phyloP scores from a whole-genome alignment of 30 jellyfish, hydroid and myxozoan genomes.

The Chrysaora quinquecirrha region DNA sequence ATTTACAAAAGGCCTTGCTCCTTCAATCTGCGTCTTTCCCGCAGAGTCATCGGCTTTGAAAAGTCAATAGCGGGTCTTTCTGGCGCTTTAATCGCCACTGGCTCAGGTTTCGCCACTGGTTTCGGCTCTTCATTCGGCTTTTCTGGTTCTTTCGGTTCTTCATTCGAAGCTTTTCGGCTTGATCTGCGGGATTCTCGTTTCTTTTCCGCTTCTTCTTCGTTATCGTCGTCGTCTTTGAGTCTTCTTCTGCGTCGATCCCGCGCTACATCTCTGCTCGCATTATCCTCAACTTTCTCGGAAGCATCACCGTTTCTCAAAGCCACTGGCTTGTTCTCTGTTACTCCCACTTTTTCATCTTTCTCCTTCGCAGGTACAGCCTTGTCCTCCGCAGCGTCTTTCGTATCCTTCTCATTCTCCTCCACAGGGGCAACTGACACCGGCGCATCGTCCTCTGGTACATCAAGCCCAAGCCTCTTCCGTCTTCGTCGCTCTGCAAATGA shows the following conservation, averaged over 20 bases:
- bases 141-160: slow-evolving; percentile 6
- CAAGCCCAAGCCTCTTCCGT: slow-evolving; percentile 7
- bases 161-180: slow-evolving; percentile 23
- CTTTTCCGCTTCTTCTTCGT: slow-evolving; percentile 49
- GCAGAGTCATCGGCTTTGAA: slow-evolving; percentile 63
- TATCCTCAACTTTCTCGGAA: slow-evolving; percentile 15
- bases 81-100: slow-evolving; percentile 40
- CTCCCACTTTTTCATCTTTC: neutral
- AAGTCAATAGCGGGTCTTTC: slow-evolving; percentile 54
- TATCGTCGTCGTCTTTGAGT: slow-evolving; percentile 42
- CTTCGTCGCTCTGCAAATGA: slow-evolving; percentile 43
- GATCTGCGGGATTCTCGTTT: slow-evolving; percentile 53
- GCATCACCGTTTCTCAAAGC: neutral
- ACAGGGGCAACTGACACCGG: neutral
- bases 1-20: slow-evolving; percentile 67
- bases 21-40: slow-evolving; percentile 64
- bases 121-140: slow-evolving; percentile 51
- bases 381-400: neutral
- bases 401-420: neutral
- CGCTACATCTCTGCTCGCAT: slow-evolving; percentile 32
- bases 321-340: neutral
- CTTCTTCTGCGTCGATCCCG: slow-evolving; percentile 62
- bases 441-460: slow-evolving; percentile 11
- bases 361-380: neutral
- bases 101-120: slow-evolving; percentile 29